A percentile compares a stretch with the other conserved stretches of the same genome.
phyloP scores from a whole-genome alignment of 1,140 invertebrate species.

The Bombus breviceps region DNA sequence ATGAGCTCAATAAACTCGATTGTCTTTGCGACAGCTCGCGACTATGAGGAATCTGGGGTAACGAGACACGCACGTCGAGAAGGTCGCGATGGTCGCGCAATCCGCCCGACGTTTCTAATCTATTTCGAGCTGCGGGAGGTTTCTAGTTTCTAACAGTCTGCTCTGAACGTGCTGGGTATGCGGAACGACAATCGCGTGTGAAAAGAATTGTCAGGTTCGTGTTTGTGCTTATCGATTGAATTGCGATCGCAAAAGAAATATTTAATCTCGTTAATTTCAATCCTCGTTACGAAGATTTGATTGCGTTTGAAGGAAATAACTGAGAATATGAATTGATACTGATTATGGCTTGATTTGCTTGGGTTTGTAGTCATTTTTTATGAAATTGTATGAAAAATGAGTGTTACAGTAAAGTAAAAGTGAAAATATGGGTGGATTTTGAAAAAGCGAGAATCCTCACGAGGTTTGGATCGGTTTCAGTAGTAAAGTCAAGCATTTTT shows the following conservation, averaged over 20 bases:
- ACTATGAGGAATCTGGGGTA: slow-evolving; percentile 20
- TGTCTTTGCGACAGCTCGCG: slow-evolving; percentile 9
- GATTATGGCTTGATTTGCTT: neutral
- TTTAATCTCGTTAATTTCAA: neutral
- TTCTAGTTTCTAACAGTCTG: slow-evolving; percentile 58
- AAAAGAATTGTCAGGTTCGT: neutral
- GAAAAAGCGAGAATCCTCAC: neutral
- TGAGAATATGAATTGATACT: neutral
- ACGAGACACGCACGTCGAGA: slow-evolving; percentile 38
- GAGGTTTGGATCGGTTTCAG: neutral
- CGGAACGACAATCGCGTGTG: slow-evolving; percentile 27
- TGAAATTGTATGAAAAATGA: neutral
- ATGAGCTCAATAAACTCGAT: slow-evolving; percentile 3
- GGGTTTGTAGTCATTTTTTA: neutral
- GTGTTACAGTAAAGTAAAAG: no score
- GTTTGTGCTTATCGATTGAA: neutral
- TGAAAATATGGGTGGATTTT: neutral
- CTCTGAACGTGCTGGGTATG: slow-evolving; percentile 25
- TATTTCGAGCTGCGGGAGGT: slow-evolving; percentile 51
- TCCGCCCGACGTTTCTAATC: slow-evolving; percentile 49
- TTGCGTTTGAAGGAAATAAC: neutral
- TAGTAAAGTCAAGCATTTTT: no score
- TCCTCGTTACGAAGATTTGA: neutral
- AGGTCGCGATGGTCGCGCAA: slow-evolving; percentile 47
- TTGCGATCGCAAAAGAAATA: neutral